A percentile compares a stretch with the other conserved stretches of the same genome.
Evolutionary conservation across 2,113 vertebrate genomes (phyloP).

Genomic region (Neomonachus schauinslandi): DNA sequence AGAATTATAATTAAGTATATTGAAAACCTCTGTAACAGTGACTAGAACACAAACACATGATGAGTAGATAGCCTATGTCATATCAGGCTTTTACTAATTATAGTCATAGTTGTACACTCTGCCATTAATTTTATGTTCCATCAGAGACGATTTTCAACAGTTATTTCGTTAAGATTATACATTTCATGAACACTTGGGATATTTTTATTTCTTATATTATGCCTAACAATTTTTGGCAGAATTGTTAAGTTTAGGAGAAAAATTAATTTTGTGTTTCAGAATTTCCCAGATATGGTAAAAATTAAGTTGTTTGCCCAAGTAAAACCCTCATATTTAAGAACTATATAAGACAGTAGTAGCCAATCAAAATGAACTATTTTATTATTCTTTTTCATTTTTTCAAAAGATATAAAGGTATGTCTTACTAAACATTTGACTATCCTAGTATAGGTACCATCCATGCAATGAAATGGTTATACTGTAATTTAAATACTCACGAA

Average conservation of each 20-base stretch:
- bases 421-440: constrained; percentile 9
- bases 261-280: neutral
- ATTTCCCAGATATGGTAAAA: neutral
- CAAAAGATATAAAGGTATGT: neutral
- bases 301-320: neutral
- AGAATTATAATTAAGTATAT: neutral
- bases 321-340: neutral
- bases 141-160: neutral
- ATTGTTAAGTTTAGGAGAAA: neutral
- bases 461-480: neutral
- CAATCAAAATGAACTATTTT: constrained; percentile 2
- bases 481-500: neutral
- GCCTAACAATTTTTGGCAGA: neutral
- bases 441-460: neutral
- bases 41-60: neutral
- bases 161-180: constrained; percentile 16
- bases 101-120: neutral
- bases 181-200: neutral
- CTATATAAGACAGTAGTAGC: neutral
- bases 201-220: constrained; percentile 19
- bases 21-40: neutral
- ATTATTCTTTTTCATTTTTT: constrained; percentile 29
- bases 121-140: constrained; percentile 26
- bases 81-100: neutral
- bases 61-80: neutral